phyloP scores from a whole-genome alignment of 1,140 invertebrate genomes.

The Drosophila parvula region DNA sequence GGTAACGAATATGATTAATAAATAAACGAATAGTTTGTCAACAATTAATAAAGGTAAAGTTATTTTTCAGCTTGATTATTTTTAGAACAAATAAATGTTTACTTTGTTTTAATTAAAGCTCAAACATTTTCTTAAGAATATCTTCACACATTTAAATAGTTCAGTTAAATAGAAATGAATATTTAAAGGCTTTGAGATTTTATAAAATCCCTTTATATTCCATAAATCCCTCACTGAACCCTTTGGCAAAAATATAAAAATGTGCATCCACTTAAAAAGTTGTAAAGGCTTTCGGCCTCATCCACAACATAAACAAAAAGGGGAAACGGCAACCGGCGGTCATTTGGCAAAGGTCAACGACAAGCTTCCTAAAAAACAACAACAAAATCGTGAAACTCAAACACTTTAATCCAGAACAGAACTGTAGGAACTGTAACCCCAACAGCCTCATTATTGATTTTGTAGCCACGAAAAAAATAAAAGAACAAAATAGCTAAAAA shows the following conservation, averaged over 20 bases:
- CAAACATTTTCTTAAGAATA: no score
- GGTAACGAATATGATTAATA: not conserved
- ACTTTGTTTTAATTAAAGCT: no score
- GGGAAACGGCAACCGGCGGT: constrained; percentile 12
- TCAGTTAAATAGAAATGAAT: no score
- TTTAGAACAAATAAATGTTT: no score
- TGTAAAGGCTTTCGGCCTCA: not conserved
- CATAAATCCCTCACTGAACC: not conserved
- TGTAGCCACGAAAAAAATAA: constrained; percentile 4
- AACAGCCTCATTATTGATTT: constrained; percentile 59
- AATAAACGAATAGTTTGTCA: not conserved
- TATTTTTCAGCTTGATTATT: not conserved
- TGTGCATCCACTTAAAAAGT: constrained; percentile 6
- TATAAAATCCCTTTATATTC: not conserved
- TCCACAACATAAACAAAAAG: constrained; percentile 15
- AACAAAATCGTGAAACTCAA: constrained; percentile 40
- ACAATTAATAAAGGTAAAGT: not conserved
- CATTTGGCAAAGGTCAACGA: constrained; percentile 49
- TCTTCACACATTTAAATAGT: not conserved
- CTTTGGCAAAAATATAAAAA: constrained; percentile 3
- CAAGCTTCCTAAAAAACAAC: not conserved
- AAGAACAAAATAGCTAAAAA: constrained; percentile 18
- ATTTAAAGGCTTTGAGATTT: not conserved
- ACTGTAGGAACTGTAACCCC: not conserved
- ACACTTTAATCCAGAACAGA: constrained; percentile 28